Conservation (phyloP, 2,113 vertebrate genomes). For the Ginglymostoma cirratum region DNA sequence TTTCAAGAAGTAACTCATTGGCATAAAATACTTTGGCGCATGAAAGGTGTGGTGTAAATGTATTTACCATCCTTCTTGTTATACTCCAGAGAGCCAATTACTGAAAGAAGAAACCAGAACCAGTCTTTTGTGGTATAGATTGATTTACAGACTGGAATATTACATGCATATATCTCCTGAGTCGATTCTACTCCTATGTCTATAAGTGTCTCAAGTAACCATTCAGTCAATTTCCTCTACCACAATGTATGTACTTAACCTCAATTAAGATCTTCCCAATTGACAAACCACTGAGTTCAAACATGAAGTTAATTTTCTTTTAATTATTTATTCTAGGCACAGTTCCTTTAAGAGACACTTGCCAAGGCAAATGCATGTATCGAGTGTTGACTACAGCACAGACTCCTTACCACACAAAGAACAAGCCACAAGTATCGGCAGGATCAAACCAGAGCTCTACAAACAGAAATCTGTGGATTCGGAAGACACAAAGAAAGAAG, state of each 20-base stretch:
- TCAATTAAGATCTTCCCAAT: neutral
- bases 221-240: neutral
- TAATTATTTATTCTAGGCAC: conserved; percentile 60
- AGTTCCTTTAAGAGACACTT: conserved; percentile 91
- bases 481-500: conserved; percentile 74
- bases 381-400: conserved; percentile 77
- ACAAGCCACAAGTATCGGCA: conserved; percentile 81
- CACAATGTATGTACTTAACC: neutral
- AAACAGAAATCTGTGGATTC: conserved; percentile 76
- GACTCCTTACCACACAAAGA: conserved; percentile 66
- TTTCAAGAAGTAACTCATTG: neutral
- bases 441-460: conserved; percentile 89
- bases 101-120: neutral
- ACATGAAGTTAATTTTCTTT: neutral
- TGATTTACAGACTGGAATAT: neutral
- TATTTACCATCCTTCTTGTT: neutral
- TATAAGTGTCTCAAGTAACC: neutral
- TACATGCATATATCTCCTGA: neutral
- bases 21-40: neutral
- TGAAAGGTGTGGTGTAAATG: neutral
- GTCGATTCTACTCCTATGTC: neutral
- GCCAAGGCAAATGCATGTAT: conserved; percentile 83
- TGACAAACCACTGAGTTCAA: neutral
- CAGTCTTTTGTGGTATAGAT: neutral
- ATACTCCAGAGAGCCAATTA: neutral